Evolutionary conservation across 2,797 vertebrate species (phyloP), one percentile per base, ranked within the genome.

Genomic region (Sebastes oblongus): DNA sequence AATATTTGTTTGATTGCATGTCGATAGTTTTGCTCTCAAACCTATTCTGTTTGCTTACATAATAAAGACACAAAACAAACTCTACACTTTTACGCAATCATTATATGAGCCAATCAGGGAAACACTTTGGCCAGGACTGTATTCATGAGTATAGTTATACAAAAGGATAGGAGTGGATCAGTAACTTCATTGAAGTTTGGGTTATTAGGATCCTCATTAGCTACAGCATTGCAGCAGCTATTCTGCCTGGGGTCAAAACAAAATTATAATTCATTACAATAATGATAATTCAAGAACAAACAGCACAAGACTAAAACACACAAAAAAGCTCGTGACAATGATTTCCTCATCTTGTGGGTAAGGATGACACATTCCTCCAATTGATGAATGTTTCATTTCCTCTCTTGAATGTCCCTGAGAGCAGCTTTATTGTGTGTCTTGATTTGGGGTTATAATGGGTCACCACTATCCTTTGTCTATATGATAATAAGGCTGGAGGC

Each of bases 381-480:
- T n/a, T 50, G 16, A 50, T 50, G 22, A 55, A 11, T 14, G 18
- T 36, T 1, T 64, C 10, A 52, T 30, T 64, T 73, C 61, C 42
- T 78, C 13, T 30, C 24, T 70, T 36, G 69, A 75, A 58, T 82
- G 70, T 74, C 25, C 18, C 9, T 59, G 4, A 64, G 42, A 73
- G 13, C 32, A 6, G 11, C 27, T 62, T 71, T 52, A 60, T 69
- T 67, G 22, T 80, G 30, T 67, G 77, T 85, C 86, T 73, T 84
- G 18, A 69, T 75, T 90, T 78, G 83, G 7, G 10, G 56, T 83
- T 74, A 30, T 25, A 67, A 59, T 66, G 59, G 42, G 1, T 81
- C 73, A 83, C 27, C 77, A 39, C 39, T 42, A 20, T 74, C 5
- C 34, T 81, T 87, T 79, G 75, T 77, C 59, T 64, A 13, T 59